phyloP scores from a whole-genome alignment of 2,797 vertebrate species.

The Xenentodon cancila region DNA sequence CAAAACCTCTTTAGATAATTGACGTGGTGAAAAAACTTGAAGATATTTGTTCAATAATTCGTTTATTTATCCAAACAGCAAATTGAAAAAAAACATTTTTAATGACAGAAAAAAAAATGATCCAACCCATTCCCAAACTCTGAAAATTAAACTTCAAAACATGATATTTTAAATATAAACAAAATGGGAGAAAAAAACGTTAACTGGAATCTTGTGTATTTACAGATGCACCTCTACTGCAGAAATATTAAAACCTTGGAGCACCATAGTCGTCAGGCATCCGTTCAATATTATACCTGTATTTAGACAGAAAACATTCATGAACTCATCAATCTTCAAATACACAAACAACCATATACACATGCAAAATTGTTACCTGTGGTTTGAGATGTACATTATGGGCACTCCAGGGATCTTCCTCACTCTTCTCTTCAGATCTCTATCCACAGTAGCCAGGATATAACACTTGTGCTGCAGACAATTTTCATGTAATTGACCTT shows the following conservation, averaged over 20 bases:
- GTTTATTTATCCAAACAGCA: slow-evolving; percentile 53
- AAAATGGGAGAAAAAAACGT: slow-evolving; percentile 16
- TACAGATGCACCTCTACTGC: slow-evolving; percentile 36
- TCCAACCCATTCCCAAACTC: slow-evolving; percentile 14
- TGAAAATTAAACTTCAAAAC: slow-evolving; percentile 16
- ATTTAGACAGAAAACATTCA: slow-evolving; percentile 11
- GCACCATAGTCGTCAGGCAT: slow-evolving; percentile 99
- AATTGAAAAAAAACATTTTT: slow-evolving; percentile 17
- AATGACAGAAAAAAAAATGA: slow-evolving; percentile 10
- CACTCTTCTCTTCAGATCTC: slow-evolving; percentile 94
- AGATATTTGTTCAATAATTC: neutral
- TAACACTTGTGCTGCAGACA: slow-evolving; percentile 95
- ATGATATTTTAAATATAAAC: slow-evolving; percentile 20
- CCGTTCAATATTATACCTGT: slow-evolving; percentile 96
- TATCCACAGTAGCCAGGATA: slow-evolving; percentile 97
- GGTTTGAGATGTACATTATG: slow-evolving; percentile 99
- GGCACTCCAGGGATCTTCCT: slow-evolving; percentile 97
- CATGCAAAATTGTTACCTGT: slow-evolving; percentile 82
- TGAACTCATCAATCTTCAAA: no score
- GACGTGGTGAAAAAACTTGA: neutral
- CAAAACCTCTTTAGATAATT: no score
- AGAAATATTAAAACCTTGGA: slow-evolving; percentile 86
- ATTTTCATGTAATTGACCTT: slow-evolving; percentile 4
- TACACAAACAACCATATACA: neutral
- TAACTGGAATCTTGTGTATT: slow-evolving; percentile 50